These are phyloP conservation scores for Tenthredo mesomela DNA, from an alignment of 2,888 invertebrate genomes.

Conservation along the genomic window DNA sequence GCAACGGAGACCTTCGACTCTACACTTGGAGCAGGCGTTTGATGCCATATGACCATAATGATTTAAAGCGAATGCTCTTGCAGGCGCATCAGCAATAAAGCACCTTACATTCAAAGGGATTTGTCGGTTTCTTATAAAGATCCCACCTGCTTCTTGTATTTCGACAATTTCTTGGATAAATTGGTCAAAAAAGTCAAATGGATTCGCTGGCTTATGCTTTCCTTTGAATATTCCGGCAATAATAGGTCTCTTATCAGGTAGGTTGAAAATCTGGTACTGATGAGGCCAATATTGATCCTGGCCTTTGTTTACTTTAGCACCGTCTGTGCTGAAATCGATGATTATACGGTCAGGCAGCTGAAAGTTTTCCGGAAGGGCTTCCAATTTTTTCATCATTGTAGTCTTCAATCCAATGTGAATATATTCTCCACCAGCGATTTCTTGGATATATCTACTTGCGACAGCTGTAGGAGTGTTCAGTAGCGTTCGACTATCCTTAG, in stretches of 20 bases:
- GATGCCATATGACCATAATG: neutral
- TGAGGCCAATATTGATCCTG: slow-evolving; percentile 54
- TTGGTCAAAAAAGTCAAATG: slow-evolving; percentile 51
- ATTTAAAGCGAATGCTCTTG: slow-evolving; percentile 47
- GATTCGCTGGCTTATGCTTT: slow-evolving; percentile 43
- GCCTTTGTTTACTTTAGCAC: slow-evolving; percentile 6
- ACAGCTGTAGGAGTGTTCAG: slow-evolving; percentile 47
- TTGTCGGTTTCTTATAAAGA: slow-evolving; percentile 35
- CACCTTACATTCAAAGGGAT: slow-evolving; percentile 47
- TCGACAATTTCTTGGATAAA: slow-evolving; percentile 43
- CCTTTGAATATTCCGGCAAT: slow-evolving; percentile 55
- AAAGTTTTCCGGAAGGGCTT: slow-evolving; percentile 11
- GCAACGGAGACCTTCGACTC: slow-evolving; percentile 46
- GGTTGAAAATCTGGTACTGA: slow-evolving; percentile 54
- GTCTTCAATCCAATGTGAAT: slow-evolving; percentile 54
- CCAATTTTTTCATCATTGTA: slow-evolving; percentile 36
- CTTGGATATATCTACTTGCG: slow-evolving; percentile 41
- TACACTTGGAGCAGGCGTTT: slow-evolving; percentile 54
- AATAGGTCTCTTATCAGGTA: slow-evolving; percentile 47
- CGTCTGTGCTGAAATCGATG: slow-evolving; percentile 48
- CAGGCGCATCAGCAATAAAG: slow-evolving; percentile 56
- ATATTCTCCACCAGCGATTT: slow-evolving; percentile 52
- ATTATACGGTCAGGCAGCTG: slow-evolving; percentile 14
- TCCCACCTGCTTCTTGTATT: slow-evolving; percentile 47
- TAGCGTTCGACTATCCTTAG: slow-evolving; percentile 52